A percentile compares a stretch with the other conserved stretches of the same genome.
These are phyloP conservation scores for Xiphydria camelus DNA, from an alignment of 2,888 invertebrate species.

Conservation along the genomic window DNA sequence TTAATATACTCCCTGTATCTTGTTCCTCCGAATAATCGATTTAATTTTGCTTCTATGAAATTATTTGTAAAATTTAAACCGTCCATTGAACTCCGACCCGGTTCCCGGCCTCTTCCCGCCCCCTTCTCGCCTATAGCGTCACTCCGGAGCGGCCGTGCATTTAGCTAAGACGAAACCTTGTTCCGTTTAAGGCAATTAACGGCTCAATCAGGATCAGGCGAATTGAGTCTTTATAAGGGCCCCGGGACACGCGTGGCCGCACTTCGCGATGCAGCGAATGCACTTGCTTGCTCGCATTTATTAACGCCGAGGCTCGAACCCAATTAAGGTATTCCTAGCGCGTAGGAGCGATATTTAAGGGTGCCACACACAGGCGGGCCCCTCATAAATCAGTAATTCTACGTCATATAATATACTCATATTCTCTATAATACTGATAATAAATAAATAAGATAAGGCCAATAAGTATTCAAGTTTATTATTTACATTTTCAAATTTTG, in stretches of 20 bases:
- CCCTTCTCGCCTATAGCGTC: background rate
- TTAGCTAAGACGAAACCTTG: conserved; percentile 40
- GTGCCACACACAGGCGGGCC: too few relatives aligned
- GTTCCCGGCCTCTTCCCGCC: too few relatives aligned
- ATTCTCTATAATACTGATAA: too few relatives aligned
- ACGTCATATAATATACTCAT: too few relatives aligned
- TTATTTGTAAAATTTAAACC: too few relatives aligned
- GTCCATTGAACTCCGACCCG: background rate
- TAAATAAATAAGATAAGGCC: too few relatives aligned
- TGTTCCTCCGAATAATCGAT: too few relatives aligned
- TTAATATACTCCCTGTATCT: too few relatives aligned
- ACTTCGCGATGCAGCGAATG: conserved; percentile 47
- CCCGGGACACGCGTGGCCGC: conserved; percentile 42
- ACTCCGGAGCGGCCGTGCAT: conserved; percentile 32
- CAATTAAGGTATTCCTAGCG: conserved; percentile 33
- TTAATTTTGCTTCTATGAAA: too few relatives aligned
- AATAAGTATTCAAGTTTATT: too few relatives aligned
- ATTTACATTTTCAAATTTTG: too few relatives aligned
- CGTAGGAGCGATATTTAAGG: background rate
- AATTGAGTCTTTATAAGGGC: conserved; percentile 52
- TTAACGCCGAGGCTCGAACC: conserved; percentile 40
- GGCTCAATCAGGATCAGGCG: conserved; percentile 48
- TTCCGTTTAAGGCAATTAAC: conserved; percentile 53
- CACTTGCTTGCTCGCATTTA: conserved; percentile 42
- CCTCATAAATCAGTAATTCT: too few relatives aligned